These are phyloP conservation scores for Lissonota sp. DNA, from an alignment of 2,888 invertebrate genomes.

Conservation along the genomic window DNA sequence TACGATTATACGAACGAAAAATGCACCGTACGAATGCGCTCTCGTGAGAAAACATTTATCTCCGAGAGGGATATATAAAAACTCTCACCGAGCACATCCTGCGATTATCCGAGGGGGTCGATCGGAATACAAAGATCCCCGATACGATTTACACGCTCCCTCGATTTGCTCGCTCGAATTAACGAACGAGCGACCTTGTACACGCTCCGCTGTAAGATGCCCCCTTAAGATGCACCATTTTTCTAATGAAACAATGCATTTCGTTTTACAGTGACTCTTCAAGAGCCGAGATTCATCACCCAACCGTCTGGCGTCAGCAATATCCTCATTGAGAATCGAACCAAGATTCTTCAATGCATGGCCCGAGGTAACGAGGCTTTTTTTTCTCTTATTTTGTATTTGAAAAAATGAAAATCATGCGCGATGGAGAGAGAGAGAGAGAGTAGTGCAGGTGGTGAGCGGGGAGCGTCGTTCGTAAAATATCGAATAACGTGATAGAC, in stretches of 20 bases:
- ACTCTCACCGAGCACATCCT: no score
- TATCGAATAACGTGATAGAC: slow-evolving; percentile 74
- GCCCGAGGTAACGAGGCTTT: slow-evolving; percentile 88
- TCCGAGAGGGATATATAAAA: no score
- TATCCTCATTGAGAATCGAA: slow-evolving; percentile 94
- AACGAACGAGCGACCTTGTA: no score
- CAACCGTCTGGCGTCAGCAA: slow-evolving; percentile 94
- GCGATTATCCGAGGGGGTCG: no score
- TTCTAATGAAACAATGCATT: neutral
- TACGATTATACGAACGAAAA: no score
- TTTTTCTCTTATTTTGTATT: slow-evolving; percentile 10
- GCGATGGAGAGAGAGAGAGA: slow-evolving; percentile 5
- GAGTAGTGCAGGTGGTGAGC: slow-evolving; percentile 51
- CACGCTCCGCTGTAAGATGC: no score
- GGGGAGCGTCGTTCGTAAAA: slow-evolving; percentile 70
- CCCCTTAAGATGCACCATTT: no score
- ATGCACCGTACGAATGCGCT: no score
- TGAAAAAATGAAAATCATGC: slow-evolving; percentile 26
- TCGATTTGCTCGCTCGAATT: no score
- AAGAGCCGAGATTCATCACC: slow-evolving; percentile 94
- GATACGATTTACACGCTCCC: no score
- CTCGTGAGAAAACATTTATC: no score
- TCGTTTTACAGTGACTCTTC: slow-evolving; percentile 85
- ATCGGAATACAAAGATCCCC: no score
- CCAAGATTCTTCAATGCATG: slow-evolving; percentile 96